Conservation (phyloP, 2,113 vertebrate genomes). For the Ptilorrhoa leucosticta region DNA sequence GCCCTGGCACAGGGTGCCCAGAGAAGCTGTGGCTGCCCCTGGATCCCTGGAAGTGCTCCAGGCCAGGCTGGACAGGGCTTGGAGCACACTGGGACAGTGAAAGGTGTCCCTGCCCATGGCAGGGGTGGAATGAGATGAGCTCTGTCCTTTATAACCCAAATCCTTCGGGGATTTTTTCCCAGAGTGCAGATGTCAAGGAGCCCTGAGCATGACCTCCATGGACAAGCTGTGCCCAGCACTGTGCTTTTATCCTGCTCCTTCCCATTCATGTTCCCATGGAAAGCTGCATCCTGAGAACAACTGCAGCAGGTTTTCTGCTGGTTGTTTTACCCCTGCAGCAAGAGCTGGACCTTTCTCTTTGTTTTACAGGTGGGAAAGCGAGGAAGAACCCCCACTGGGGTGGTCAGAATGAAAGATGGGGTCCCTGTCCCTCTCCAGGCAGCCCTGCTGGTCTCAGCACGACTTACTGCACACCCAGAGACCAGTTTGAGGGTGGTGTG, state of each 20-base stretch:
- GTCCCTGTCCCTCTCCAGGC: neutral
- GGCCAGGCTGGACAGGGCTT: rapidly evolving
- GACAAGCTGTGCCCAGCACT: neutral
- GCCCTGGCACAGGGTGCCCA: neutral
- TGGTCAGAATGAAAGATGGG: neutral
- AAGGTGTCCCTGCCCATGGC: neutral
- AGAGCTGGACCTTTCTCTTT: neutral
- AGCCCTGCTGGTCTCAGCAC: neutral
- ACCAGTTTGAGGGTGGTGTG: rapidly evolving
- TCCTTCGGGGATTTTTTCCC: neutral
- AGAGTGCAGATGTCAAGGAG: neutral
- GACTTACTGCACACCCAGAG: neutral
- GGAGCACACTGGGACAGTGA: rapidly evolving
- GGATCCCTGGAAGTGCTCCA: neutral
- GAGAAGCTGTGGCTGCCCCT: neutral
- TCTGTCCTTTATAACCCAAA: neutral
- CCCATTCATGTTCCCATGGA: neutral
- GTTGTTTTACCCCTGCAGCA: neutral
- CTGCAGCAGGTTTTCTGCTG: neutral
- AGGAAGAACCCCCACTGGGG: rapidly evolving
- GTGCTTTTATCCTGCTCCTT: neutral
- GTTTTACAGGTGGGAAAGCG: neutral
- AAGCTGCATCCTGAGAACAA: neutral
- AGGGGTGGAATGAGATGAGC: neutral
- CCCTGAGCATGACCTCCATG: neutral